Evolutionary conservation across 2,797 vertebrate genomes (phyloP), one percentile per base, ranked within the genome.

Genomic region (Okamejei kenojei): DNA sequence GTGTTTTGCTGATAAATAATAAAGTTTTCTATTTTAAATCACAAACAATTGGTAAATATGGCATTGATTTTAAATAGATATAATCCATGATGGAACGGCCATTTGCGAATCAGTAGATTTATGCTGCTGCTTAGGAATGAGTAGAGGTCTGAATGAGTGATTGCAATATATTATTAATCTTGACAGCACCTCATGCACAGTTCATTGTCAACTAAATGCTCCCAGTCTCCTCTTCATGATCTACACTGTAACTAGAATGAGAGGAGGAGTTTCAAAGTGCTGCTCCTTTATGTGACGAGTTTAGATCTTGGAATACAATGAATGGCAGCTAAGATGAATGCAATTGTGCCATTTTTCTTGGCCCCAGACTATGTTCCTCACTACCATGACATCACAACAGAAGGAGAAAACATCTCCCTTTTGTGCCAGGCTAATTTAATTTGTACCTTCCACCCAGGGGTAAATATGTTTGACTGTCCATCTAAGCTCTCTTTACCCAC

Each of bases 371-470:
- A 97, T 97, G 97, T 97, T 97, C 97, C 97, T 97, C 96, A 98
- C 97, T 98, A 97, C 98, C 98, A 98, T 99, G 98, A 98, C 98
- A 99, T 99, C 98, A 98, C 97, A 98, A 98, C 98, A 99, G 98
- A 98, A 98, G 97, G 98, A 97, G 97, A 98, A 99, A 98, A 98
- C 98, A 99, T 99, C 98, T 97, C 97, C 96, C 97, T 97, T 99
- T 99, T 99, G 98, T 98, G 96, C 96, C 96, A 95, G 96, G 96
- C 97, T 99, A 98, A 99, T 99, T 99, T 98, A 99, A 99, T 99
- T 99, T 99, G 98, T 99, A 98, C 97, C 97, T 98, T 99, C 97
- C 97, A 98, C 98, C 97, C 96, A 98, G 97, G 98, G 97, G 97
- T 98, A 98, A 98, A 99, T 98, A 98, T 98, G 97, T 99, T 98